phyloP scores from a whole-genome alignment of 2,113 vertebrate genomes.

The Harpagus bidentatus region DNA sequence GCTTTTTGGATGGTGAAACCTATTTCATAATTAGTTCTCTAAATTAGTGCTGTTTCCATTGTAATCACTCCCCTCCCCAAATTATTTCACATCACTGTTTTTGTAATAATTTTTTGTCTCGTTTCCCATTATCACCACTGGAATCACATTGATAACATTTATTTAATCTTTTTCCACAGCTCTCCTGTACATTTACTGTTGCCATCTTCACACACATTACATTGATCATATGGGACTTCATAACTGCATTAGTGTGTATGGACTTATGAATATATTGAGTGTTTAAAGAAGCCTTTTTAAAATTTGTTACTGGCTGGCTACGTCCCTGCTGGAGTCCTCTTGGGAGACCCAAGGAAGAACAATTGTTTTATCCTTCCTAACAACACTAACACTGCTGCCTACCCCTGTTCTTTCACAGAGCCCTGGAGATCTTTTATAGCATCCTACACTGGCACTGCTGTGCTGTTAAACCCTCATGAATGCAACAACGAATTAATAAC shows the following conservation, averaged over 20 bases:
- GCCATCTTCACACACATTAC: background rate
- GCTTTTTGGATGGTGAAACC: conserved; percentile 56
- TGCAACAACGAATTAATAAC: conserved; percentile 25
- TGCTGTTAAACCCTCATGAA: conserved; percentile 53
- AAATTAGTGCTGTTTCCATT: conserved; percentile 63
- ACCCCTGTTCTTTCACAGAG: conserved; percentile 26
- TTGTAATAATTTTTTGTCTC: conserved; percentile 24
- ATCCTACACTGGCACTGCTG: conserved; percentile 42
- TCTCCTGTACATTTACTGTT: background rate
- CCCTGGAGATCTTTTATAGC: conserved; percentile 50
- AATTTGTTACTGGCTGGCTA: conserved; percentile 14
- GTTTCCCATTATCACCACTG: conserved; percentile 56
- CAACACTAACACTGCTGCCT: conserved; percentile 8
- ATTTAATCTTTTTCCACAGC: conserved; percentile 19
- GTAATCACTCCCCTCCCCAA: conserved; percentile 56
- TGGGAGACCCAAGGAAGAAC: conserved; percentile 21
- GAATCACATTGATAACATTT: conserved; percentile 8
- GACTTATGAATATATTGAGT: background rate
- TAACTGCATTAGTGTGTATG: background rate
- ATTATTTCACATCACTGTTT: background rate
- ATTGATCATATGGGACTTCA: background rate
- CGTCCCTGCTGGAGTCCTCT: background rate
- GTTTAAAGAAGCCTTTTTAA: conserved; percentile 5
- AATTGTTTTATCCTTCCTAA: conserved; percentile 27
- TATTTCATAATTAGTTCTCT: conserved; percentile 69